Evolutionary conservation across 2,797 vertebrate species (phyloP).

Genomic region (Apogon talboti): DNA sequence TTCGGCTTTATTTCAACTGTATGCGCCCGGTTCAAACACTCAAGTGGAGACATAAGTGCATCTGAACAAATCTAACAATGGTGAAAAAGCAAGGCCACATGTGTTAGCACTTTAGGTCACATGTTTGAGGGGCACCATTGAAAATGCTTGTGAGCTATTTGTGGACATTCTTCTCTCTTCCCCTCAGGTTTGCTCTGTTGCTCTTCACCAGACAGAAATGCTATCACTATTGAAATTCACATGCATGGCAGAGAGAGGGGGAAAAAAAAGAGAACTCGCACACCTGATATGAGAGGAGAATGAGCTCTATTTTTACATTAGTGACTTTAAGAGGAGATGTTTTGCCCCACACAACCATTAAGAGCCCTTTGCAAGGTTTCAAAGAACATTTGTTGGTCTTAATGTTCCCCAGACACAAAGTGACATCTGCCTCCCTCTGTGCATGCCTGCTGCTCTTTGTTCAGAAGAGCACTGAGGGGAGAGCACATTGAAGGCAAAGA

Average conservation of each 20-base stretch:
- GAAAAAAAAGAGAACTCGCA: slow-evolving; percentile 11
- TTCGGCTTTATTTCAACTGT: slow-evolving; percentile 3
- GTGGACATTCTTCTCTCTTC: slow-evolving; percentile 49
- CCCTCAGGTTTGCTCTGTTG: slow-evolving; percentile 10
- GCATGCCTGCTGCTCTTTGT: slow-evolving; percentile 83
- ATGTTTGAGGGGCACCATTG: slow-evolving; percentile 72
- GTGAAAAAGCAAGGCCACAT: slow-evolving; percentile 63
- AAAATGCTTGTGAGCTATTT: slow-evolving; percentile 63
- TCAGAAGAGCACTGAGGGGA: slow-evolving; percentile 73
- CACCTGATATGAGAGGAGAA: slow-evolving; percentile 7
- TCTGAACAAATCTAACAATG: slow-evolving; percentile 52
- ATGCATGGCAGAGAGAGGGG: not conserved
- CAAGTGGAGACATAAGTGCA: slow-evolving; percentile 22
- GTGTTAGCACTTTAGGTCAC: slow-evolving; percentile 78
- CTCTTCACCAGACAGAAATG: slow-evolving; percentile 12
- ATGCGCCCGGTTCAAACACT: slow-evolving; percentile 22
- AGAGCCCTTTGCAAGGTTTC: slow-evolving; percentile 57
- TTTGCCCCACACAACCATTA: slow-evolving; percentile 43
- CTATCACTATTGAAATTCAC: slow-evolving; percentile 17
- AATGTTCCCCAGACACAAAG: slow-evolving; percentile 82
- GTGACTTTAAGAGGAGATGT: slow-evolving; percentile 43
- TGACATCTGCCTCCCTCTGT: slow-evolving; percentile 82
- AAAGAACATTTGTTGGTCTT: slow-evolving; percentile 79
- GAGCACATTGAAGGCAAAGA: slow-evolving; percentile 77
- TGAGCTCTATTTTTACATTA: slow-evolving; percentile 20